Base-by-base conservation (phyloP, 2,797 vertebrate genomes). In the Dendrocincla fuliginosa region DNA sequence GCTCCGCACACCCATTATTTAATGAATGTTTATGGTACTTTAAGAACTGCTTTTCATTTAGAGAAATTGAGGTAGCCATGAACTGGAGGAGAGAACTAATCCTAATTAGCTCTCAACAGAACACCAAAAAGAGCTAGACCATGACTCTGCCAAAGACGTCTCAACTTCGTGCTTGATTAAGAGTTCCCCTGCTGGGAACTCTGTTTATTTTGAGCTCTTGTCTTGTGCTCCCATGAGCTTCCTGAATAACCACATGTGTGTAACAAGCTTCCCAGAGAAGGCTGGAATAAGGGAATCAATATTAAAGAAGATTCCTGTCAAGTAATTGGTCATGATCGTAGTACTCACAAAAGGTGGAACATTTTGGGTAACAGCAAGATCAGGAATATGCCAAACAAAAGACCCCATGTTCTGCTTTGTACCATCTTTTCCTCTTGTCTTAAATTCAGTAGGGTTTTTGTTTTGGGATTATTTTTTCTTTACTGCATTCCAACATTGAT, bases 361-460 rank as follows among this genome's bases (percentile, higher is more conserved):
- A 1, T 8, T 30, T 35, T 61, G 67, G 7, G 13, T 65, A 63
- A 55, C 23, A 0, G 2, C 28, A 83, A 32, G 32, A 41, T 46
- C 46, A 61, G 33, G 19, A 83, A 15, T 4, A 44, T 0, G 0
- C 8, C 49, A 74, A 30, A 16, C 7, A 75, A 64, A 6, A 7
- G 20, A 84, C 23, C 15, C 27, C 15, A 4, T 9, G 3, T 44
- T 90, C 35, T 65, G 19, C 42, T 84, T 41, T 33, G 7, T 53
- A 60, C 3, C 4, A 6, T 30, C 27, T 74, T 61, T 64, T 57
- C 24, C n/a, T 59, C 25, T 41, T 49, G 44, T 60, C 52, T 35
- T 67, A 55, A 86, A 90, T 25, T 70, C 16, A 5, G 18, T 22
- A 14, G 1, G 2, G 3, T 80, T 69, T 76, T 28, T 37, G 6